Percentiles rank a stretch among this genome's conserved stretches.
These are phyloP conservation scores for Gasteruption jaculator DNA, from an alignment of 2,888 invertebrate species.

Conservation along the genomic window DNA sequence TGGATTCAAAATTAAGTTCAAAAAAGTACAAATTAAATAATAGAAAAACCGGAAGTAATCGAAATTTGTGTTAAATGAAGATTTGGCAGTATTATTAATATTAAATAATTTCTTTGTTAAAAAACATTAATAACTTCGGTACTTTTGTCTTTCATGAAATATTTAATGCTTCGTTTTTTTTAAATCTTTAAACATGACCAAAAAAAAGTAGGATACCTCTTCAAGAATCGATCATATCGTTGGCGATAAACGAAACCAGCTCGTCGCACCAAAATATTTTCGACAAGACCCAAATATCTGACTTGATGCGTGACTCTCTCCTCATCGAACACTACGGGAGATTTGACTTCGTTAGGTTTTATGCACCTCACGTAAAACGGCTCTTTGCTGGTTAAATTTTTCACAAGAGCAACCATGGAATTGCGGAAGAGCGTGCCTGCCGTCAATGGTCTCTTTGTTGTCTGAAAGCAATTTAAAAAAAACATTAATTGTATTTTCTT, in stretches of 20 bases:
- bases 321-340: constrained; percentile 79
- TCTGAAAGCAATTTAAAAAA: constrained; percentile 54
- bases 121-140: background rate
- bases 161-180: background rate
- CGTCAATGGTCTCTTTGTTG: constrained; percentile 91
- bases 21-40: no score
- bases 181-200: background rate
- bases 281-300: constrained; percentile 85
- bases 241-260: constrained; percentile 97
- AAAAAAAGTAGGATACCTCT: constrained; percentile 56
- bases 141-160: background rate
- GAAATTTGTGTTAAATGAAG: no score
- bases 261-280: constrained; percentile 91
- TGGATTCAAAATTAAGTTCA: no score
- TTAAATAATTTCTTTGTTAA: background rate
- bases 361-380: constrained; percentile 97
- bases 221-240: constrained; percentile 87
- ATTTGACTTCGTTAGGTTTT: constrained; percentile 94
- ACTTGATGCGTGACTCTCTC: constrained; percentile 74
- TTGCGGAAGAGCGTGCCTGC: constrained; percentile 93
- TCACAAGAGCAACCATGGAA: constrained; percentile 87
- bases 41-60: no score
- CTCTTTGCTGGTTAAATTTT: constrained; percentile 85
- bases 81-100: no score
- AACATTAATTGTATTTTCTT: constrained; percentile 8